Base-by-base conservation (phyloP, 2,888 invertebrate species). In the Pollenia amentaria region DNA sequence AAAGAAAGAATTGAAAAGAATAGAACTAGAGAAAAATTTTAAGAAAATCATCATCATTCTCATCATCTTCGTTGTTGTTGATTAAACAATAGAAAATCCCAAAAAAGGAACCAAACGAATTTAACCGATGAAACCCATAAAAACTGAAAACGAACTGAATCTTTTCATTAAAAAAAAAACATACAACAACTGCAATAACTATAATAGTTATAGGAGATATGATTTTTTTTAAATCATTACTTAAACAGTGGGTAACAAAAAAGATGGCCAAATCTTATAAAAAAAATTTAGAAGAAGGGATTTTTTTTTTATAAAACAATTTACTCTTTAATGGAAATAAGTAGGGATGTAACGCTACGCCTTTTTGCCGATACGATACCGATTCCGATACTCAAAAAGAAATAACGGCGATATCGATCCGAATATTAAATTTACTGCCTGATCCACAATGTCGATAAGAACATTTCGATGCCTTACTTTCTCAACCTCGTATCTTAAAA, bases 1-100 rank as follows among this genome's bases (percentile, higher is more conserved):
- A 6, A 29, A 29, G 29, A 89, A 44, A 60, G 40, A 69, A 90
- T 88, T 88, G 14, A 48, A 75, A 72, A 76, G 75, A 87, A 76
- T 21, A 44, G 70, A 79, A 78, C 67, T n/a, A 46, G 16, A 76
- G 16, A 73, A 81, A 81, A 69, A 72, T 78, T 11, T 11, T 62
- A 62, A 65, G 67, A 72, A 83, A 83, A 86, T 76, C 79, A 69
- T 75, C 62, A 44, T 80, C 85, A 64, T 85, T 80, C 75, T 78
- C 76, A 62, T 77, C 64, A 0, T 38, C 40, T 16, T 40, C 16
- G 53, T 53, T 60, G n/a, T 16, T 40, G 48, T 81, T 75, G 69
- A 78, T 70, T 67, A 78, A 82, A 85, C 78, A 85, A 85, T 78
- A 75, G 78, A 73, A 83, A 69, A 60, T 42, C 16, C 6, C 80